Evolutionary conservation across 2,888 invertebrate species (phyloP), one percentile per base, ranked within the genome.

Genomic region (Lutraria lutraria): DNA sequence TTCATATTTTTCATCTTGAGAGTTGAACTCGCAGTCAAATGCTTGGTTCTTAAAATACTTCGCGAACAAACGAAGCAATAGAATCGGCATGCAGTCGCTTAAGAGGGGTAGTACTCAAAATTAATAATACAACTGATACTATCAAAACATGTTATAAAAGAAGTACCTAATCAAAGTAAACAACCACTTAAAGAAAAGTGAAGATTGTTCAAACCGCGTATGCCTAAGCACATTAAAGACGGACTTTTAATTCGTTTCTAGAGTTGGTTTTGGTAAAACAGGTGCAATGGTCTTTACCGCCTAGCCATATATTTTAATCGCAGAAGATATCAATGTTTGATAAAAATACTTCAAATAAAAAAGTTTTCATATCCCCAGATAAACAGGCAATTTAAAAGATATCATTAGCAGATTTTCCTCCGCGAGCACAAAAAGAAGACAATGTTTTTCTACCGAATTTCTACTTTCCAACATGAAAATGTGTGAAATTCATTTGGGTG

Each of bases 201-300:
- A 83, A 84, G 85, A 85, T 89, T 81, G 72, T 81, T 89, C 87
- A 82, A 87, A 87, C 87, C 60, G 82, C 72, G 84, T 80, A 87
- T 82, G 86, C 86, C 87, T 63, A 81, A 31, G 54, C 52, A 81
- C 89, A 89, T 89, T 86, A 87, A 89, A 81, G 31, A 83, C 83
- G 63, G 88, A 72, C 68, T 83, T 88, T 86, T 88, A 91, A 91
- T 91, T 87, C 87, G 86, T 91, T 89, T 88, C 83, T 85, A 79
- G 87, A 88, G 86, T 87, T 83, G 63, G 90, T 85, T 76, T 82
- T 63, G 86, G 83, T 34, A 72, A 88, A 88, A 91, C 91, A 91
- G 91, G 91, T 91, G 91, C 91, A 91, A 29, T 72, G 72, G 85
- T 31, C 80, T 87, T 85, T 90, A 80, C 87, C 90, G 89, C 89